Evolutionary conservation across 2,888 invertebrate genomes (phyloP).

Genomic region (Parapristionchus giblindavisi): DNA sequence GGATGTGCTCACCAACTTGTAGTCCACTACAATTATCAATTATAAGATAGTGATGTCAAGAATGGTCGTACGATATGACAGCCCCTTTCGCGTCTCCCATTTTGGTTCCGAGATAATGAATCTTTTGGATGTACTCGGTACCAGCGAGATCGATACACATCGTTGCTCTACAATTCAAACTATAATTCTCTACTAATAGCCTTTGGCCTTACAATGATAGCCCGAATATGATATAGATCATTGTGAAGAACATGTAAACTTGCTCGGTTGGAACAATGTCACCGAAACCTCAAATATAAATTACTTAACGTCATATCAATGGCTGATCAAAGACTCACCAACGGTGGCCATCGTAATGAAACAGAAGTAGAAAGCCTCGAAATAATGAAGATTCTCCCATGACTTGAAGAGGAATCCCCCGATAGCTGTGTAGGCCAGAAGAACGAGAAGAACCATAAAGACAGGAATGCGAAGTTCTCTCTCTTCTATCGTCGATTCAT

Average conservation of each 20-base stretch:
- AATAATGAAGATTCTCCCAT: constrained; percentile 66
- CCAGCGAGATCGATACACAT: constrained; percentile 70
- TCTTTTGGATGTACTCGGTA: constrained; percentile 68
- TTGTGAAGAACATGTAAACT: constrained; percentile 69
- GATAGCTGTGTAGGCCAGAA: constrained; percentile 63
- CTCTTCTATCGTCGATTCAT: constrained; percentile 50
- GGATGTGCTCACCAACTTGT: constrained; percentile 65
- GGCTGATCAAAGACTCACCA: constrained; percentile 45
- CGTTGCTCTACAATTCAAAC: constrained; percentile 58
- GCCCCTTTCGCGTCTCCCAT: constrained; percentile 69
- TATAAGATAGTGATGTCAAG: not conserved
- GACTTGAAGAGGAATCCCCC: constrained; percentile 67
- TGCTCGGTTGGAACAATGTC: constrained; percentile 69
- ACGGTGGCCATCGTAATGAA: constrained; percentile 70
- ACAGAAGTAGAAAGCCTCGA: constrained; percentile 70
- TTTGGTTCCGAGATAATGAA: constrained; percentile 68
- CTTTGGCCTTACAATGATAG: constrained; percentile 59
- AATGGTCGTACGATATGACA: constrained; percentile 54
- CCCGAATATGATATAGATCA: constrained; percentile 69
- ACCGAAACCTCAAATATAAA: constrained; percentile 58
- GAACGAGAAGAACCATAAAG: constrained; percentile 67
- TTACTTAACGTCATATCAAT: not conserved
- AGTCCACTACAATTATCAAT: constrained; percentile 58
- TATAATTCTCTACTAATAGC: not conserved
- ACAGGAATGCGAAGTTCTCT: constrained; percentile 63